Evolutionary conservation across 2,888 invertebrate genomes (phyloP).

Genomic region (Euplagia quadripunctaria): DNA sequence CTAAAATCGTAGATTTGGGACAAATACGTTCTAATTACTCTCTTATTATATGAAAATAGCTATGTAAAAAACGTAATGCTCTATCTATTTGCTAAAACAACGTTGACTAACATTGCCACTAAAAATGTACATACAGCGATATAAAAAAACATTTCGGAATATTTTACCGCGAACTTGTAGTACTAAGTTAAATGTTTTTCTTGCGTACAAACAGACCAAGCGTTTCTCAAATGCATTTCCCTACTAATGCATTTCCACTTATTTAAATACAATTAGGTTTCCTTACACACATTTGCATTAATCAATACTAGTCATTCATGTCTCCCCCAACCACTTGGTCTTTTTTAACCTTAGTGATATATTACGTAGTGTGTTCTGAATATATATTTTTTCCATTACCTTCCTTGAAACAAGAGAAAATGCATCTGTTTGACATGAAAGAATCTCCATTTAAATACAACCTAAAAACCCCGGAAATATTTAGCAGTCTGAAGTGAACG

Average conservation of each 20-base stretch:
- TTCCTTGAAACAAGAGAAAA: neutral
- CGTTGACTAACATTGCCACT: neutral
- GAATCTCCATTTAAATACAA: neutral
- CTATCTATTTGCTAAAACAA: neutral
- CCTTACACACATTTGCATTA: neutral
- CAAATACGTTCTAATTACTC: neutral
- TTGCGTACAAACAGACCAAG: neutral
- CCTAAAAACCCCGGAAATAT: neutral
- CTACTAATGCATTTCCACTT: neutral
- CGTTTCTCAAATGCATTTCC: neutral
- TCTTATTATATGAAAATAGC: neutral
- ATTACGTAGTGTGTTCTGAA: neutral
- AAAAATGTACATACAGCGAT: neutral
- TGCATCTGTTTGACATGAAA: neutral
- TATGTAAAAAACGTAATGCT: neutral
- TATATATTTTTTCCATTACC: neutral
- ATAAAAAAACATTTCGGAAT: neutral
- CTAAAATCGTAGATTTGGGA: too few species aligned
- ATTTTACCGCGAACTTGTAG: neutral
- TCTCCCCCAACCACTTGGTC: neutral
- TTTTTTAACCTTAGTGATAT: neutral
- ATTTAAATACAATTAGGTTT: neutral
- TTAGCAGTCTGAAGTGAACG: constrained; percentile 50
- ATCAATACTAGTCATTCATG: neutral
- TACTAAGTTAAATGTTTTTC: neutral